phyloP scores from a whole-genome alignment of 1,140 invertebrate genomes.

The Caenorhabditis briggsae region DNA sequence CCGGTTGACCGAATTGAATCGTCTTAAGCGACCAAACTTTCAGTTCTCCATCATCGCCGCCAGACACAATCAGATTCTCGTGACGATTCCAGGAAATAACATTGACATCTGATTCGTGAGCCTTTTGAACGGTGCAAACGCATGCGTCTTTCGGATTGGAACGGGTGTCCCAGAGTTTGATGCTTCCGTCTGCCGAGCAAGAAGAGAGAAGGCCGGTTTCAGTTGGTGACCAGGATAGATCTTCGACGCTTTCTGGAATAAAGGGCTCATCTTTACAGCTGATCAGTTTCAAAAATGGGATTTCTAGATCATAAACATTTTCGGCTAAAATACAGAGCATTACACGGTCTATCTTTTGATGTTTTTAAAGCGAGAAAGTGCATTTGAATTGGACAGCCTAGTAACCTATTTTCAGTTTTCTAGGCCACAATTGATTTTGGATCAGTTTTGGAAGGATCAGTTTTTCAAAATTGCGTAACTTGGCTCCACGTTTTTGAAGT shows the following conservation, averaged over 20 bases:
- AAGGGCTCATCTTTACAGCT: not conserved
- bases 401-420: no score
- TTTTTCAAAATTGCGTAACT: no score
- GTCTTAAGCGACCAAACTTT: constrained; percentile 95
- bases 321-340: no score
- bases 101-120: constrained; percentile 93
- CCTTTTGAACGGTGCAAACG: constrained; percentile 88
- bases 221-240: constrained; percentile 98
- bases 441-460: no score
- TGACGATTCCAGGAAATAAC: constrained; percentile 98
- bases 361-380: no score
- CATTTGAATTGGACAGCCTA: no score
- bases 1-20: constrained; percentile 83
- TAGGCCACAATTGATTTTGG: no score
- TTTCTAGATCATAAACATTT: no score
- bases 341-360: no score
- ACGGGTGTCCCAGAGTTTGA: constrained; percentile 73
- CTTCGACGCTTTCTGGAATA: constrained; percentile 86
- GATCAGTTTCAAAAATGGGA: not conserved
- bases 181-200: constrained; percentile 69
- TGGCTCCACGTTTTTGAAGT: no score
- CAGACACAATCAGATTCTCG: constrained; percentile 88
- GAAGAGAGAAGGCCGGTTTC: constrained; percentile 84
- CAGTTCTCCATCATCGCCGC: constrained; percentile 93
- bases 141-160: constrained; percentile 84